Percentiles rank a stretch among this genome's conserved stretches.
Evolutionary conservation across 2,113 vertebrate genomes (phyloP).

Genomic region (Petrocephalus zakoni): DNA sequence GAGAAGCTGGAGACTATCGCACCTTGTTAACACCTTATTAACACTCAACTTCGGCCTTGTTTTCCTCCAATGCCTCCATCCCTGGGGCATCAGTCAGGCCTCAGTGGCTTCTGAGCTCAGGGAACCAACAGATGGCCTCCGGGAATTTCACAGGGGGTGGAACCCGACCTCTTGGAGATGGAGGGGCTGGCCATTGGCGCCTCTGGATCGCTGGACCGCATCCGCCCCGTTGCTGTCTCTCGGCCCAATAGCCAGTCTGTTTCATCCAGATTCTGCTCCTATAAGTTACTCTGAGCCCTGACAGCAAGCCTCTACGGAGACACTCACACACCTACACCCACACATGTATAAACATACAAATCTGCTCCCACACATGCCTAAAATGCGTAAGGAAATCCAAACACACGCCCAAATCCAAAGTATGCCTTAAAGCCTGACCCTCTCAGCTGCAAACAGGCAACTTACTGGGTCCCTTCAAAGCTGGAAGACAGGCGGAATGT

Average conservation of each 20-base stretch:
- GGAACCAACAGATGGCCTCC: conserved; percentile 61
- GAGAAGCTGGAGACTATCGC: conserved; percentile 12
- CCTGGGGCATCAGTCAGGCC: neutral
- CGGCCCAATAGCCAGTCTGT: conserved; percentile 24
- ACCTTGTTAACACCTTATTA: conserved; percentile 37
- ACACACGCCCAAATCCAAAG: neutral
- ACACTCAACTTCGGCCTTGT: conserved; percentile 1
- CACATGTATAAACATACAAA: neutral
- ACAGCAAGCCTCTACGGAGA: neutral
- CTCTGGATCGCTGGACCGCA: conserved; percentile 60
- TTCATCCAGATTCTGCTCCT: neutral
- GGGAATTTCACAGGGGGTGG: conserved; percentile 47
- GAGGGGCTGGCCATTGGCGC: conserved; percentile 54
- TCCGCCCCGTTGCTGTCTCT: conserved; percentile 51
- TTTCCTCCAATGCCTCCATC: neutral
- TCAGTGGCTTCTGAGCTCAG: neutral
- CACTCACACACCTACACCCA: neutral
- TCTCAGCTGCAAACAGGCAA: neutral
- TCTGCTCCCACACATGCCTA: neutral
- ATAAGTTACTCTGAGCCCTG: neutral
- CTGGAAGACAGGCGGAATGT: neutral
- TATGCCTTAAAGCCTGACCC: neutral
- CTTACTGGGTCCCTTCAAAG: neutral
- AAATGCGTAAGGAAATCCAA: neutral
- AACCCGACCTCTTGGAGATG: conserved; percentile 41